phyloP scores from a whole-genome alignment of 2,113 vertebrate species.

The Sinocyclocheilus grahami region DNA sequence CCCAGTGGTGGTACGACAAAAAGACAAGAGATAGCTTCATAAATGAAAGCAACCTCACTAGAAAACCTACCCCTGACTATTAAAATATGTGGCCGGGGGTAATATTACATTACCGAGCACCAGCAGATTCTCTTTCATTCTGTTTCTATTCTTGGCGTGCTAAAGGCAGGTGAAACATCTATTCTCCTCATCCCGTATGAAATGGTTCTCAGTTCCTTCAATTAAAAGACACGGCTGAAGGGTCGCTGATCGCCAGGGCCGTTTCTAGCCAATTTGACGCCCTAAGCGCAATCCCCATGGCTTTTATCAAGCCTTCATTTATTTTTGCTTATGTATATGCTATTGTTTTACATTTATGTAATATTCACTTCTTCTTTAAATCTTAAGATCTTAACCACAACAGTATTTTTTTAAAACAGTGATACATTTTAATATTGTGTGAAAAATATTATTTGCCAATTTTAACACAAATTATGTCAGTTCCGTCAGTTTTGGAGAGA shows the following conservation, averaged over 20 bases:
- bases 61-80: constrained; percentile 67
- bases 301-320: not conserved
- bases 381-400: too few relatives aligned
- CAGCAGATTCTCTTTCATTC: constrained; percentile 62
- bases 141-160: constrained; percentile 62
- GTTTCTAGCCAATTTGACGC: too few relatives aligned
- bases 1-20: constrained; percentile 68
- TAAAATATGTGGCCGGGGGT: constrained; percentile 71
- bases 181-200: constrained; percentile 63
- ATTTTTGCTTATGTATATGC: not conserved
- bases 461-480: too few relatives aligned
- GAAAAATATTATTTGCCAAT: too few relatives aligned
- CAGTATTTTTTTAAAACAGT: not conserved
- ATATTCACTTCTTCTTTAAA: not conserved
- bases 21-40: constrained; percentile 61
- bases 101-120: constrained; percentile 68
- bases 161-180: constrained; percentile 66
- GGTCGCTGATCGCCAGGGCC: constrained; percentile 45
- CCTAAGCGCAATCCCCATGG: too few relatives aligned
- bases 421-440: too few relatives aligned
- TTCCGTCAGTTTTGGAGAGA: too few relatives aligned
- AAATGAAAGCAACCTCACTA: constrained; percentile 68
- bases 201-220: constrained; percentile 65
- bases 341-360: not conserved
- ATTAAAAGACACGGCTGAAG: constrained; percentile 74